Conservation (phyloP, 2,888 invertebrate species). For the Automeris io region DNA sequence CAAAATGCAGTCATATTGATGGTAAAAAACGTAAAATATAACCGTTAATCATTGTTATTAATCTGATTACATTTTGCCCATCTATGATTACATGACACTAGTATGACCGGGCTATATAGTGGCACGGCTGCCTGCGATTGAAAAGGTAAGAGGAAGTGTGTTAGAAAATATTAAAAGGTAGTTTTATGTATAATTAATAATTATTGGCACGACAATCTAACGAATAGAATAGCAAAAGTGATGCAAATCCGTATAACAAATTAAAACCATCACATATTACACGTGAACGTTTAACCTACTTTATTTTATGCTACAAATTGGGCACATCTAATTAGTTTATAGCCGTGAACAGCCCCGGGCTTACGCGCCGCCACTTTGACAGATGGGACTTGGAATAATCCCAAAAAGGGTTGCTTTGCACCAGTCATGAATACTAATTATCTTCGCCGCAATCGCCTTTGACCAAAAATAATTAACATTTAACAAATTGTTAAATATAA, state of each 20-base stretch:
- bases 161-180: too few species aligned
- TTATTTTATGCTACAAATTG: conserved; percentile 12
- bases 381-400: conserved; percentile 14
- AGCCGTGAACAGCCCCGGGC: background rate
- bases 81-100: too few species aligned
- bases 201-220: too few species aligned
- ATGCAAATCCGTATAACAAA: background rate
- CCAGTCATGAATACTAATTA: conserved; percentile 15
- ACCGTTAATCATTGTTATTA: too few species aligned
- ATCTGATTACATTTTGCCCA: too few species aligned
- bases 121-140: too few species aligned
- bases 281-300: conserved; percentile 5
- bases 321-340: conserved; percentile 15
- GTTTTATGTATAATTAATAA: too few species aligned
- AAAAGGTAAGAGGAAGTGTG: too few species aligned
- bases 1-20: too few species aligned
- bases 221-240: too few species aligned
- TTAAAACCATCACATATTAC: background rate
- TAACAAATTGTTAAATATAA: background rate
- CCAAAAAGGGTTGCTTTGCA: conserved; percentile 7
- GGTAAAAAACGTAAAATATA: too few species aligned
- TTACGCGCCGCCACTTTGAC: conserved; percentile 15
- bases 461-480: conserved; percentile 3
- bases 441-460: conserved; percentile 1
- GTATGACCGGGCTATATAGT: too few species aligned